These are phyloP conservation scores for Leptinotarsa rubiginosa DNA, from an alignment of 2,888 invertebrate genomes.

Conservation along the genomic window DNA sequence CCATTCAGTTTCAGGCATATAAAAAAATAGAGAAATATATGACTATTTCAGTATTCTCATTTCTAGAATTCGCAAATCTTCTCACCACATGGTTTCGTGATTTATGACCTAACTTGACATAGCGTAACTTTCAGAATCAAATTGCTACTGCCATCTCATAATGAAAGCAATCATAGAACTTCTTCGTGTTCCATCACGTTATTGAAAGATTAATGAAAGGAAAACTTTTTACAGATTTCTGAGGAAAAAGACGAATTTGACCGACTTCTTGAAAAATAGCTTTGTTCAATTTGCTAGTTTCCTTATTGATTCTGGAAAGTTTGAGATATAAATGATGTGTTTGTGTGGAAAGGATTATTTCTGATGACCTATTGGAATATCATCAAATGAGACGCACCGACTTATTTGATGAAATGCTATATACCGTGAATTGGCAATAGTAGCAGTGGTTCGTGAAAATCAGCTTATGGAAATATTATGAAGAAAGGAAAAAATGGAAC, in stretches of 20 bases:
- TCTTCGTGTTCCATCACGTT: constrained; percentile 13
- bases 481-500: no score
- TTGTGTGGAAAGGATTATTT: neutral
- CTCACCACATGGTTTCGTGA: no score
- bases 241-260: neutral
- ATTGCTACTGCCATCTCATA: neutral
- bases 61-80: no score
- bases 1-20: no score
- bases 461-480: no score
- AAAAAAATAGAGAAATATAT: no score
- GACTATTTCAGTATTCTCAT: no score
- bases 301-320: neutral
- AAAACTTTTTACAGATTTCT: constrained; percentile 10
- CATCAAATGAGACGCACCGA: no score
- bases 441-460: no score
- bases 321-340: neutral
- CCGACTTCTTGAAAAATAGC: neutral
- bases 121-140: neutral
- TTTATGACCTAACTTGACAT: no score
- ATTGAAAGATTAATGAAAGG: constrained; percentile 26
- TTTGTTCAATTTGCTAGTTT: constrained; percentile 9
- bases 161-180: constrained; percentile 26
- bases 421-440: no score
- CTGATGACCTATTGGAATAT: neutral
- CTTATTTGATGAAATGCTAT: no score